Evolutionary conservation across 2,888 invertebrate species (phyloP).

Genomic region (Sphecodes monilicornis): DNA sequence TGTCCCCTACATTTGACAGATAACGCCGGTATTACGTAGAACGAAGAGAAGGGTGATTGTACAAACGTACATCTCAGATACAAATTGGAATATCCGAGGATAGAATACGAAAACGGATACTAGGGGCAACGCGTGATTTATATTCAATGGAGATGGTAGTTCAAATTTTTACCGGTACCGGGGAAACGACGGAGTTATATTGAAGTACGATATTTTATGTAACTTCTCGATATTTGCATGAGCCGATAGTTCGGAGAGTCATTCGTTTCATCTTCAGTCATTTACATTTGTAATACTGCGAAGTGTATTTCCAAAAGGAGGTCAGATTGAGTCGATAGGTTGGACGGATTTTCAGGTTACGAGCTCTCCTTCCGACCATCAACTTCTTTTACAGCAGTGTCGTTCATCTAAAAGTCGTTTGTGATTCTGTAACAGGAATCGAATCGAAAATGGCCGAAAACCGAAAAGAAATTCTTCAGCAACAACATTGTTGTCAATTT

Average conservation of each 20-base stretch:
- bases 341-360: conserved; percentile 2
- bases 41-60: conserved; percentile 22
- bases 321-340: background rate
- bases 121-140: conserved; percentile 47
- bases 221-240: conserved; percentile 49
- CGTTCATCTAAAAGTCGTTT: background rate
- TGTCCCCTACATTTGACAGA: background rate
- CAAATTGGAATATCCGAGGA: conserved; percentile 46
- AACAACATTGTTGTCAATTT: too few species aligned
- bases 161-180: conserved; percentile 49
- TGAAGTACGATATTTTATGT: conserved; percentile 57
- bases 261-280: conserved; percentile 28
- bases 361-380: background rate
- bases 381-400: background rate
- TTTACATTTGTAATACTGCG: conserved; percentile 34
- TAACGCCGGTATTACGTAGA: conserved; percentile 13
- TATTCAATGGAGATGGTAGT: conserved; percentile 59
- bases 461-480: background rate
- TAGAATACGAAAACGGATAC: conserved; percentile 40
- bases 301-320: conserved; percentile 25
- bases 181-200: conserved; percentile 56
- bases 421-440: background rate
- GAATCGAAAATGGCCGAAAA: background rate
- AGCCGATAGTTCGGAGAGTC: conserved; percentile 27
- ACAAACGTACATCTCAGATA: conserved; percentile 26